These are phyloP conservation scores for Mustela lutreola DNA, from an alignment of 2,113 vertebrate genomes.

Conservation along the genomic window DNA sequence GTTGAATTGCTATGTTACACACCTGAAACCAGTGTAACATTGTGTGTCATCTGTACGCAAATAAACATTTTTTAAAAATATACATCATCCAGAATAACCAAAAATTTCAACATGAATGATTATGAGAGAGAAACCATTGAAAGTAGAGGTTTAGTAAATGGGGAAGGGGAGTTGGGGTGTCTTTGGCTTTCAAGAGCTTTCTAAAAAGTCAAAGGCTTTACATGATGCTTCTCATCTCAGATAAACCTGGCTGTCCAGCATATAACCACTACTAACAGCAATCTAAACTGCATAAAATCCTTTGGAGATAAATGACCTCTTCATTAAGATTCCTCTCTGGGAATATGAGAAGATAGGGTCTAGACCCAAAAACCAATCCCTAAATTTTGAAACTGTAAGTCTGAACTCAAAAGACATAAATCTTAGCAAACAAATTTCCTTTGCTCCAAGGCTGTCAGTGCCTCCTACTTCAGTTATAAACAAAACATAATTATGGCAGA, in stretches of 20 bases:
- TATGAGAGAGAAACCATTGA: neutral
- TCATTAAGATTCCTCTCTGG: neutral
- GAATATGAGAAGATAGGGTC: neutral
- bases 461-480: neutral
- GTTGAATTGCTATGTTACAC: neutral
- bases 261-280: neutral
- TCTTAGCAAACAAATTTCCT: neutral
- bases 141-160: neutral
- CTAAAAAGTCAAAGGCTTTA: neutral
- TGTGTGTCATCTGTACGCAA: neutral
- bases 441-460: neutral
- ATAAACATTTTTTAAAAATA: neutral
- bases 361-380: neutral
- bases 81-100: neutral
- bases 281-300: neutral
- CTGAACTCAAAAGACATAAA: neutral
- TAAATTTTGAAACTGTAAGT: neutral
- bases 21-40: neutral
- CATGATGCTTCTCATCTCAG: neutral
- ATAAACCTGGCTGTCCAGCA: neutral
- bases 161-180: neutral
- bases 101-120: slow-evolving; percentile 30
- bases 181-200: slow-evolving; percentile 32
- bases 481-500: neutral
- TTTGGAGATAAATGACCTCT: neutral